These are phyloP conservation scores for Melanaphis sacchari DNA, from an alignment of 1,140 invertebrate species.

Conservation along the genomic window DNA sequence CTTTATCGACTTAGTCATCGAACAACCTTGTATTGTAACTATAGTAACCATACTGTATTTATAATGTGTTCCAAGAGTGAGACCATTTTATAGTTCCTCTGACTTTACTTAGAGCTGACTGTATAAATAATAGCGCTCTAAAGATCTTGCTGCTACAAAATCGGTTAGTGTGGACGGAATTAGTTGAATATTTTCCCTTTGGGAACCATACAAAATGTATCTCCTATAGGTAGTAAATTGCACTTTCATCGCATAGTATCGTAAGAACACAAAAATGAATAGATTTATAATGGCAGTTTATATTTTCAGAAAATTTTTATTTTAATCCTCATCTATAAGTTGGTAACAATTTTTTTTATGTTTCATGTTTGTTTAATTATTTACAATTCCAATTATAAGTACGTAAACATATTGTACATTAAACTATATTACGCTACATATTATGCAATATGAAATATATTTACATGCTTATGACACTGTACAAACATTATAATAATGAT, in stretches of 20 bases:
- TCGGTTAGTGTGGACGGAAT: background rate
- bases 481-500: background rate
- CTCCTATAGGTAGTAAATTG: background rate
- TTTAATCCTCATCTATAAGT: background rate
- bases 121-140: background rate
- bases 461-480: background rate
- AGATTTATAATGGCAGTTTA: background rate
- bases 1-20: background rate
- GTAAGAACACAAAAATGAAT: background rate
- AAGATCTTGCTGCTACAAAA: background rate
- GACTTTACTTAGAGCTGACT: background rate
- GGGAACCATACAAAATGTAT: background rate
- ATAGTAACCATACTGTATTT: background rate
- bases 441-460: background rate
- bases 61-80: background rate
- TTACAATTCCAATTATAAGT: background rate
- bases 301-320: background rate
- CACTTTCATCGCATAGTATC: background rate
- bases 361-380: background rate
- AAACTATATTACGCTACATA: background rate
- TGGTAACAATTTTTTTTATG: background rate
- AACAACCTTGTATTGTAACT: background rate
- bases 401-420: background rate
- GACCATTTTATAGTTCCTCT: background rate
- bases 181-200: background rate